Evolutionary conservation across 2,888 invertebrate species (phyloP), one percentile per base, ranked within the genome.

Genomic region (Pterostichus madidus): DNA sequence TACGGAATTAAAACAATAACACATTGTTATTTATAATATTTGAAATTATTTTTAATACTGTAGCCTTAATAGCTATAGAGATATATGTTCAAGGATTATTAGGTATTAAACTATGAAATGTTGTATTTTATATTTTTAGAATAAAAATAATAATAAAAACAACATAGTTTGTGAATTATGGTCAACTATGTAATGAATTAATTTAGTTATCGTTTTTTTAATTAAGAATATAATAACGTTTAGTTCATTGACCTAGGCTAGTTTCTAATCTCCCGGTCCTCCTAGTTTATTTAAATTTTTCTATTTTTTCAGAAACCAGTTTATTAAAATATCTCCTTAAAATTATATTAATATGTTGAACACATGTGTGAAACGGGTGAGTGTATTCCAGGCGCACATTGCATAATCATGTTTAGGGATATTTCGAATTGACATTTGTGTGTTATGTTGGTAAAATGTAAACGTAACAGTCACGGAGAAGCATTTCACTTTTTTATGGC

Each of bases 401-500:
- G 76, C 53, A 13, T 76, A 76, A 76, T 75, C 35, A n/a, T 13
- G 35, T 53, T 53, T 76, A 76, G 76, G 76, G 76, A 76, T 15
- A 56, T 76, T 76, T 71, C 7, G 68, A 44, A 71, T 71, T 71
- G 68, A 71, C 44, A 71, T 71, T 71, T 71, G 44, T 44, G 39
- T 32, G 13, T 44, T 71, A 44, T 17, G 68, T 71, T 71, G 68
- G 68, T 71, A 71, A 71, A 80, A 59, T 56, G 59, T 81, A 56
- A 71, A 81, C 59, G 73, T 81, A 32, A 75, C 44, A 80, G 53
- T 49, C 49, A 71, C 68, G 15, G 52, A 77, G 80, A 32, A 68
- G 80, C 80, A 80, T 68, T 80, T 80, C 80, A 80, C 80, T 81
- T 81, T 81, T 81, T 59, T 75, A 81, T 81, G 81, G 75, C 75